These are phyloP conservation scores for Enoplosus armatus DNA, from an alignment of 2,797 vertebrate species.

Conservation along the genomic window DNA sequence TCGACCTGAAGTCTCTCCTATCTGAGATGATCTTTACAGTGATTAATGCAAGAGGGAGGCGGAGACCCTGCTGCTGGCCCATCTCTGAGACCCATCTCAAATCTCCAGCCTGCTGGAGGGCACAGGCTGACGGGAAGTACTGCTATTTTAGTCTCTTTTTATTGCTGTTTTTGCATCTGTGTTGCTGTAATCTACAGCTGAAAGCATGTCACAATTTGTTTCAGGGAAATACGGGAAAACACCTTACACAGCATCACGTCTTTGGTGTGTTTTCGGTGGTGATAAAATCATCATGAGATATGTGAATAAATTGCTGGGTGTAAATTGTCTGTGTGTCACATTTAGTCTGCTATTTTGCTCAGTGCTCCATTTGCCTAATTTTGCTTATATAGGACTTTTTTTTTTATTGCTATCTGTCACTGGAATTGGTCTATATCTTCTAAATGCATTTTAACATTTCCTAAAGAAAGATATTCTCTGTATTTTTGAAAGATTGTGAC, in stretches of 20 bases:
- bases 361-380: conserved; percentile 15
- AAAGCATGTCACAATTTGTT: conserved; percentile 20
- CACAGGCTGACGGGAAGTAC: conserved; percentile 31
- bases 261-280: conserved; percentile 19
- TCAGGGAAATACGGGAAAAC: conserved; percentile 32
- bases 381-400: neutral
- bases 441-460: conserved; percentile 21
- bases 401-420: conserved; percentile 26
- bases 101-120: conserved; percentile 53
- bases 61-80: conserved; percentile 75
- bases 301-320: conserved; percentile 25
- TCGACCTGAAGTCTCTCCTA: conserved; percentile 54
- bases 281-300: conserved; percentile 37
- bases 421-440: neutral
- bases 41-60: conserved; percentile 84
- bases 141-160: conserved; percentile 62
- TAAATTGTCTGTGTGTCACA: conserved; percentile 35
- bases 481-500: neutral
- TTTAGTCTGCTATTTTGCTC: conserved; percentile 23
- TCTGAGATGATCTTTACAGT: conserved; percentile 78
- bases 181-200: conserved; percentile 27
- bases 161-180: conserved; percentile 52
- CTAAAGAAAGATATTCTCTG: neutral
- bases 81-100: conserved; percentile 61
- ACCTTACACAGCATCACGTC: conserved; percentile 1